Conservation (phyloP, 2,113 vertebrate species). For the Oxyruncus cristatus region DNA sequence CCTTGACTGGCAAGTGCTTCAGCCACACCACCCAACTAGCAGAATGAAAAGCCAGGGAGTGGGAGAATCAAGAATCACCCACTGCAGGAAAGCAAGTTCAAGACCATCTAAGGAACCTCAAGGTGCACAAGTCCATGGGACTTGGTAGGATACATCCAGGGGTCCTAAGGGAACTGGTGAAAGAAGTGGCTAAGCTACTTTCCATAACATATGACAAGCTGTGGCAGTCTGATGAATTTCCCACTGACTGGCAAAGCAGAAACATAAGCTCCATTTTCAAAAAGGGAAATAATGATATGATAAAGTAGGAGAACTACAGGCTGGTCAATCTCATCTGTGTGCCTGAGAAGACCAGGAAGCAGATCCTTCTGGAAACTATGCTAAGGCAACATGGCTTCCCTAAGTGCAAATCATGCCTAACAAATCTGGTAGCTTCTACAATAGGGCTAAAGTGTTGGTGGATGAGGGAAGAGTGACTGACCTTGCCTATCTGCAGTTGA, state of each 20-base stretch:
- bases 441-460: not conserved
- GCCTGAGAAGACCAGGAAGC: not conserved
- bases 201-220: not conserved
- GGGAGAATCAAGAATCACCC: not conserved
- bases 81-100: not conserved
- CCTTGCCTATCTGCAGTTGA: fast-evolving
- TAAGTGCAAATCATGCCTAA: not conserved
- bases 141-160: not conserved
- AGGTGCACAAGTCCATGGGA: too few relatives aligned
- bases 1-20: not conserved
- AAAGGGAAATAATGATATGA: not conserved
- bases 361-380: not conserved
- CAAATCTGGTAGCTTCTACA: not conserved
- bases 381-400: not conserved
- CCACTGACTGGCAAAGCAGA: not conserved
- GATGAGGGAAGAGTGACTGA: not conserved
- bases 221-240: not conserved
- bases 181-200: not conserved
- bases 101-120: not conserved
- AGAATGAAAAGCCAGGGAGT: not conserved
- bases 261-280: not conserved
- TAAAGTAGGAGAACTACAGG: not conserved
- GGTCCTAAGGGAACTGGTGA: not conserved
- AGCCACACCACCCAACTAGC: fast-evolving
- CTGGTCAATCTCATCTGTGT: not conserved